Conservation (phyloP, 2,888 invertebrate genomes). For the Chelonus formosanus region DNA sequence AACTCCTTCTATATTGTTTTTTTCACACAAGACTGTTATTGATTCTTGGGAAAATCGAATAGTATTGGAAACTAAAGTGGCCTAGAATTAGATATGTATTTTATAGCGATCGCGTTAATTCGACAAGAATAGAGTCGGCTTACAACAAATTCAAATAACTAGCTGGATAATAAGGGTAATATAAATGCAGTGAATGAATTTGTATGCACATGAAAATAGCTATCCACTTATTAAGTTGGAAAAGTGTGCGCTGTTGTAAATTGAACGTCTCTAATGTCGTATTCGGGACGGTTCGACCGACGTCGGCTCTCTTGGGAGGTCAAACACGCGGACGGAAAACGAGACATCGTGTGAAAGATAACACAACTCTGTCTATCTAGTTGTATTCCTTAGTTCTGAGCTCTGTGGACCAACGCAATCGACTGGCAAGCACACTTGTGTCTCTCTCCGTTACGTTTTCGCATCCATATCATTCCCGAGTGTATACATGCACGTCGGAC, state of each 20-base stretch:
- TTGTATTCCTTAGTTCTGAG: conserved; percentile 7
- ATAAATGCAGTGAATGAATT: conserved; percentile 23
- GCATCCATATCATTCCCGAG: conserved; percentile 30
- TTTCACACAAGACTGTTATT: too few relatives aligned
- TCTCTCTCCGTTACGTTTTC: conserved; percentile 27
- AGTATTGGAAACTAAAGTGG: neutral
- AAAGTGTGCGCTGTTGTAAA: conserved; percentile 36
- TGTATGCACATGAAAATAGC: conserved; percentile 15
- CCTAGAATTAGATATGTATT: conserved; percentile 6
- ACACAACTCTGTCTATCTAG: conserved; percentile 8
- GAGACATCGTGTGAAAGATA: conserved; percentile 23
- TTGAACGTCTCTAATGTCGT: conserved; percentile 41
- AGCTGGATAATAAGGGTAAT: conserved; percentile 11
- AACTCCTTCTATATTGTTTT: too few relatives aligned
- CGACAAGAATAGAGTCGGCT: conserved; percentile 28
- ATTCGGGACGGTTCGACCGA: conserved; percentile 38
- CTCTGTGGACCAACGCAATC: conserved; percentile 25
- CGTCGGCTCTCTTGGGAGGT: conserved; percentile 33
- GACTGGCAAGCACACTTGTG: conserved; percentile 22
- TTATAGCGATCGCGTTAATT: conserved; percentile 32
- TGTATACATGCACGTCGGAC: conserved; percentile 35
- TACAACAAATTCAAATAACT: conserved; percentile 10
- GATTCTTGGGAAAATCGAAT: neutral
- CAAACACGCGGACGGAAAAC: conserved; percentile 28
- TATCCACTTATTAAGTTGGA: conserved; percentile 4